Evolutionary conservation across 2,113 vertebrate species (phyloP).

Genomic region (Hydropotes inermis): DNA sequence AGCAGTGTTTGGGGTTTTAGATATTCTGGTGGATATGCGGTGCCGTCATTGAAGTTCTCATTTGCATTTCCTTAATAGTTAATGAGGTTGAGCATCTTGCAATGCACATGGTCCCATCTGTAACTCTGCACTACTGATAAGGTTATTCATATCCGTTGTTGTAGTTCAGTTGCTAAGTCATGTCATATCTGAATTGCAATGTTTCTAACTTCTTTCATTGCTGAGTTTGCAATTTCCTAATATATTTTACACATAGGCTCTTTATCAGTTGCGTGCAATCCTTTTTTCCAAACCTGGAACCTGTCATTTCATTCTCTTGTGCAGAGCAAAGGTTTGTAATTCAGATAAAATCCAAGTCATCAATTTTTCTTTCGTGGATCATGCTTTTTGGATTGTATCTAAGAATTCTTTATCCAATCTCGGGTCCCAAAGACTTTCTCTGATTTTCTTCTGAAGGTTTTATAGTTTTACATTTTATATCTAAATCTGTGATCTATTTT

Average conservation of each 20-base stretch:
- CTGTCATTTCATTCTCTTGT: background rate
- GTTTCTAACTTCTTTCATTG: background rate
- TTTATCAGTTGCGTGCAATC: background rate
- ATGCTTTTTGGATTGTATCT: background rate
- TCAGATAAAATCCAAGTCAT: too few species aligned
- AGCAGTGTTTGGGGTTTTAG: accelerated
- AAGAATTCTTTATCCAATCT: background rate
- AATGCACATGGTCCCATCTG: accelerated
- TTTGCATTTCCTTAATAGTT: background rate
- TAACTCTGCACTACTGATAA: background rate
- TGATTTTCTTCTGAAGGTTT: background rate
- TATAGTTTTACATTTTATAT: background rate
- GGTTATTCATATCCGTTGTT: background rate
- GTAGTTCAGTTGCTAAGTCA: background rate
- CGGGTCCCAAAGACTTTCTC: too few species aligned
- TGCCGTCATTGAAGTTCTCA: background rate
- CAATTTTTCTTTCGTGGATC: background rate
- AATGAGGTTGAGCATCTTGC: background rate
- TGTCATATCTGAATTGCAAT: background rate
- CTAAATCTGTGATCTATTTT: background rate
- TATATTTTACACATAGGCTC: background rate
- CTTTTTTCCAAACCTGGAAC: background rate
- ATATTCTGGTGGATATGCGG: accelerated
- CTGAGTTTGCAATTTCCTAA: background rate
- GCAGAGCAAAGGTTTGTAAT: background rate